Evolutionary conservation across 30 jellyfish, hydroid and myxozoan species (phyloP), one percentile per base, ranked within the genome.

Genomic region (Catostylus mosaicus): DNA sequence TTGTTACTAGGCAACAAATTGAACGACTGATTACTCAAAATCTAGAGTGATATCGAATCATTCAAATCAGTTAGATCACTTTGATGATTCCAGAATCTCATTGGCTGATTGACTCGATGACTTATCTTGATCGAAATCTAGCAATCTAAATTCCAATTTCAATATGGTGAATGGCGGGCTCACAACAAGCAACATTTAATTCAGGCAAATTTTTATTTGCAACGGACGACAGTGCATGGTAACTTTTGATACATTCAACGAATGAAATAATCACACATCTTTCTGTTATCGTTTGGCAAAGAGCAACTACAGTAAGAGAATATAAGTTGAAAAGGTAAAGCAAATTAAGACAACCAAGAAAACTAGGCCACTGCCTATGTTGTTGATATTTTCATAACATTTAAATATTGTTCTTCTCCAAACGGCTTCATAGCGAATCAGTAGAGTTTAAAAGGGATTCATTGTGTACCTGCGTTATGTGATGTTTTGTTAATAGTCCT

Each of bases 101-200:
- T 73, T 73, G 84, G 84, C 32, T 48, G 23, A 37, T 23, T 32
- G 3, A 7, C 0, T 2, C 22, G 84, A 73, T 73, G 84, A 73
- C 84, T n/a, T 73, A 73, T 46, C 72, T 9, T 73, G 84, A 73
- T 73, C 48, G 38, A 20, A 47, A 73, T 73, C 84, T 46, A 20
- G 34, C 72, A 37, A 35, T 67, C 56, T 43, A 16, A 33, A 23
- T 11, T 20, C 51, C 37, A 6, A 45, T 31, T 47, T 50, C 71
- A 45, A 73, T 22, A 45, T 47, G 84, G 71, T 32, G 30, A 46
- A 73, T 73, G 84, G 84, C 74, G 71, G 78, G 50, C 78, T 3
- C 22, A 29, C 59, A 30, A 33, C 33, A 43, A 43, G 12, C 8
- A 43, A 43, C 56, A 43, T 43, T 43, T 22, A 24, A 26, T 6